These are phyloP conservation scores for Archilochus colubris DNA, from an alignment of 2,113 vertebrate species.

Conservation along the genomic window DNA sequence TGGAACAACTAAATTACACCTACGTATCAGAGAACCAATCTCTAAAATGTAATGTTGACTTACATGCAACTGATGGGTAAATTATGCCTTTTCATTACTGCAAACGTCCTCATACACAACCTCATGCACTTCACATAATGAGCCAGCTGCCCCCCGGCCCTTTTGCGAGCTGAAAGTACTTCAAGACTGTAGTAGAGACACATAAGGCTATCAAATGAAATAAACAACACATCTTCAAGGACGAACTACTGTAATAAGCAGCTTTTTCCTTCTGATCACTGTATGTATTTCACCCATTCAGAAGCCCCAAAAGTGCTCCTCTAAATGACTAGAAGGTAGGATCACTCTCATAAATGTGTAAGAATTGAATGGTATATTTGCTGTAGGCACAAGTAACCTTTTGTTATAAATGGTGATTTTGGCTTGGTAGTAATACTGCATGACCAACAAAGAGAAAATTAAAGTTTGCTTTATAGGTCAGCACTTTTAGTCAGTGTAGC, in stretches of 20 bases:
- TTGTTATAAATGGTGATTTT: neutral
- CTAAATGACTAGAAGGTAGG: neutral
- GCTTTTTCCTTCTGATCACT: neutral
- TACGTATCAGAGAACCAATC: neutral
- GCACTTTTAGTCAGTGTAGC: neutral
- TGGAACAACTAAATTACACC: neutral
- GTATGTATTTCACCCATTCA: neutral
- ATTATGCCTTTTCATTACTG: neutral
- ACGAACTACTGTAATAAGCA: neutral
- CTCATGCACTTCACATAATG: neutral
- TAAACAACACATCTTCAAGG: neutral
- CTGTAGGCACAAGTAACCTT: neutral
- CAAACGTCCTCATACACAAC: neutral
- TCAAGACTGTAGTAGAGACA: neutral
- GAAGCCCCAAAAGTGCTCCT: neutral
- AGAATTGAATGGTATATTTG: neutral
- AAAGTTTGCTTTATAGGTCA: neutral
- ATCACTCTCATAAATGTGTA: neutral
- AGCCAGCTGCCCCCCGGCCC: neutral
- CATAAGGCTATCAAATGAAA: neutral
- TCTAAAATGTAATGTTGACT: neutral
- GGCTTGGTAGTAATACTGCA: neutral
- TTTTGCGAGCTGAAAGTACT: neutral
- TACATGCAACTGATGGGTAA: neutral
- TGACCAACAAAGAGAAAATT: neutral